A percentile compares a stretch with the other conserved stretches of the same genome.
Conservation (phyloP, 2,113 vertebrate species). For the Diphyllodes magnificus region DNA sequence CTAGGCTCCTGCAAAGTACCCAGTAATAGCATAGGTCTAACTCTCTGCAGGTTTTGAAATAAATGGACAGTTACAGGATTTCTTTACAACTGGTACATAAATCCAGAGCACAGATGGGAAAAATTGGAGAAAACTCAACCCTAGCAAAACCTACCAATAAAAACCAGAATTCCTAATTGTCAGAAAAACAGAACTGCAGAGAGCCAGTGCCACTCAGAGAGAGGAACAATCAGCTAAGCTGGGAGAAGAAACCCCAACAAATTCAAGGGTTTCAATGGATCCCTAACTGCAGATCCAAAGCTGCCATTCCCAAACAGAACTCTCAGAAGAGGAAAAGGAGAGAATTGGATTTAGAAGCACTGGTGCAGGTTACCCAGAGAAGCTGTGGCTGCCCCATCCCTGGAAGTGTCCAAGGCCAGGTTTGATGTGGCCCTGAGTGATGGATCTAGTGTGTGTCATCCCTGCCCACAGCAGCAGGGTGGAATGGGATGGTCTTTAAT, state of each 20-base stretch:
- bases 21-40: not conserved
- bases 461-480: not conserved
- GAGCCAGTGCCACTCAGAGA: not conserved
- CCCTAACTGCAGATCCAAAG: not conserved
- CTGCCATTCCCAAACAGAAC: not conserved
- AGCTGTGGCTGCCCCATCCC: not conserved
- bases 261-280: not conserved
- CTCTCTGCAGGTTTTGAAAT: not conserved
- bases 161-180: not conserved
- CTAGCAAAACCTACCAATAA: not conserved
- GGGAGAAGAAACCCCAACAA: accelerated
- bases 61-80: not conserved
- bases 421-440: no score
- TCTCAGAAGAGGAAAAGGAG: not conserved
- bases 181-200: not conserved
- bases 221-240: not conserved
- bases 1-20: not conserved
- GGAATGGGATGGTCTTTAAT: not conserved
- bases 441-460: not conserved
- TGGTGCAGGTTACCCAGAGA: not conserved
- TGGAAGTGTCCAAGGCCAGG: not conserved
- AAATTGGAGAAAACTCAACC: not conserved
- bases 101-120: not conserved
- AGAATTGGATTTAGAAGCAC: not conserved
- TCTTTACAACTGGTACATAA: not conserved